Evolutionary conservation across 2,797 vertebrate species (phyloP), one percentile per base, ranked within the genome.

Genomic region (Myioborus melanocephalus): DNA sequence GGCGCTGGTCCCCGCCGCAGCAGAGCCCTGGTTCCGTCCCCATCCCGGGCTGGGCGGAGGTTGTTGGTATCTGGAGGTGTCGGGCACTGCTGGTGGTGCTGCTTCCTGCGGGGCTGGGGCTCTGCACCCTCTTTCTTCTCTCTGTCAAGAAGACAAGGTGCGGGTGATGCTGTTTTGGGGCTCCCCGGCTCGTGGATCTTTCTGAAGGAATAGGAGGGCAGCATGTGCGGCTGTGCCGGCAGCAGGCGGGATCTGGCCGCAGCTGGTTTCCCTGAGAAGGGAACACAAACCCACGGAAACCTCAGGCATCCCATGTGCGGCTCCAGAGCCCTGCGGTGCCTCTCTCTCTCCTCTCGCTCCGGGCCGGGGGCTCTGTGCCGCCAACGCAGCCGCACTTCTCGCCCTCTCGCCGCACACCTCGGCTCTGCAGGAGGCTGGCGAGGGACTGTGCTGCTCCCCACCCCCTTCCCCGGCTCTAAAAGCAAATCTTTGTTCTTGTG

Each of bases 401-500:
- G n/a, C 37, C 4, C 3, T 26, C 83, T 93, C 68, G 77, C n/a
- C 75, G 4, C 81, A 64, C 95, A 94, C 95, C 94, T 93, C 90
- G 1, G 81, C 80, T 43, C 90, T 0, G 20, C 92, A 39, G 92
- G 90, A 94, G 90, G 61, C 89, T 93, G 89, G 63, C 22, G 39
- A 82, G 91, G 73, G 87, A 83, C 63, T 28, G 61, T 15, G 83
- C 86, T 24, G 12, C 66, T 94, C 90, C 89, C 96, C 95, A 76
- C 96, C 94, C 94, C 89, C 89, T 93, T 80, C 57, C 89, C 61
- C 64, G 2, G 52, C 68, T 87, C 93, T 96, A 83, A 96, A 93
- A 95, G 95, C 93, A 77, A 66, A 96, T 87, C 96, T 96, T 96
- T 96, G 96, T 96, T 96, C 96, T 93, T 73, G 81, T 0, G 75